A percentile compares a stretch with the other conserved stretches of the same genome.
These are phyloP conservation scores for Illadopsis cleaveri DNA, from an alignment of 2,113 vertebrate genomes.

Conservation along the genomic window DNA sequence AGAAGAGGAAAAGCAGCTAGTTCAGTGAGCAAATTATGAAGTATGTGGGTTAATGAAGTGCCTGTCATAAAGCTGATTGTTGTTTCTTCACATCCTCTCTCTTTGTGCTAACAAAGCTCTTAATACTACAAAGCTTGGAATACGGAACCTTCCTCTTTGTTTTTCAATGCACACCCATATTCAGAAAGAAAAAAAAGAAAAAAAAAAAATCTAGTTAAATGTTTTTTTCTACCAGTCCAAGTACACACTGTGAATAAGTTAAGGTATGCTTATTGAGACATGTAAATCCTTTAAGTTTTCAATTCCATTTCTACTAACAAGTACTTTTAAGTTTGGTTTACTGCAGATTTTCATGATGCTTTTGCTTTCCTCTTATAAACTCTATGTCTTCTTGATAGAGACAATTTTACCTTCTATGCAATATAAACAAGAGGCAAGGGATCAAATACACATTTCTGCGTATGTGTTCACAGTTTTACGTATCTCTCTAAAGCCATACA, in stretches of 20 bases:
- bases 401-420: not conserved
- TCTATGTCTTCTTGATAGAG: not conserved
- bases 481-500: not conserved
- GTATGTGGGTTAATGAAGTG: slow-evolving; percentile 42
- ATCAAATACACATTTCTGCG: not conserved
- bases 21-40: slow-evolving; percentile 25
- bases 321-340: slow-evolving; percentile 42
- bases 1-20: slow-evolving; percentile 32
- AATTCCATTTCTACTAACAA: not conserved
- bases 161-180: not conserved
- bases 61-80: slow-evolving; percentile 17
- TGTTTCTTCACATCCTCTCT: not conserved
- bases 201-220: not conserved
- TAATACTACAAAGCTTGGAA: not conserved
- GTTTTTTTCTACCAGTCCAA: not conserved
- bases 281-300: not conserved
- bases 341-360: not conserved
- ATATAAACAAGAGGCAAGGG: not conserved
- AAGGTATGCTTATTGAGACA: not conserved
- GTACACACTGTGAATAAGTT: not conserved
- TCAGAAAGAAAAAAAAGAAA: not conserved
- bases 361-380: not conserved
- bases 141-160: not conserved
- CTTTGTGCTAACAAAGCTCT: not conserved
- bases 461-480: not conserved